Conservation (phyloP, 2,113 vertebrate genomes). For the Illadopsis cleaveri region DNA sequence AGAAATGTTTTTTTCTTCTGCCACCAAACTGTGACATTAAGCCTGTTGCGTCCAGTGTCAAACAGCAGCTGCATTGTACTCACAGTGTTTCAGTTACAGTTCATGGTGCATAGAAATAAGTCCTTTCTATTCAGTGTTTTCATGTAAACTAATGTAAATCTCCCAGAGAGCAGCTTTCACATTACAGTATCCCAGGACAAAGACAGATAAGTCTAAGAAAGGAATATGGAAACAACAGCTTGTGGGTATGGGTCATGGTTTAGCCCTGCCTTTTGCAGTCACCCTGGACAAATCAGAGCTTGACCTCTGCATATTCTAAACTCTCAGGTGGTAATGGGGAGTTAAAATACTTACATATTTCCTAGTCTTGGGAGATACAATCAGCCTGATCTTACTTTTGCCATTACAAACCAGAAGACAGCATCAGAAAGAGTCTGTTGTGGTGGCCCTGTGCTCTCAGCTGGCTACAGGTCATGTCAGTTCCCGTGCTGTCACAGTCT, state of each 20-base stretch:
- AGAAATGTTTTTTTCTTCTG: neutral
- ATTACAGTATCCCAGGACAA: neutral
- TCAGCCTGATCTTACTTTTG: neutral
- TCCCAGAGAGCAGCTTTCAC: neutral
- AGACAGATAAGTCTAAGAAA: neutral
- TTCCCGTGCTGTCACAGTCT: neutral
- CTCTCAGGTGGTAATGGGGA: neutral
- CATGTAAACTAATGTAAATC: neutral
- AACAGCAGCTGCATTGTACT: neutral
- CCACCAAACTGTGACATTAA: neutral
- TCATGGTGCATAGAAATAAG: neutral
- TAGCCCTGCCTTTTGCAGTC: neutral
- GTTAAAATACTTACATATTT: neutral
- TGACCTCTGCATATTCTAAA: neutral
- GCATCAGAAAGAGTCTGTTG: neutral
- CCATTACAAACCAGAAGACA: neutral
- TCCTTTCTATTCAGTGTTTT: neutral
- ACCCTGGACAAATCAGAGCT: neutral
- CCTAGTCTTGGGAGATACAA: neutral
- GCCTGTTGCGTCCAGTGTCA: neutral
- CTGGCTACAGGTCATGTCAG: neutral
- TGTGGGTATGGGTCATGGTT: neutral
- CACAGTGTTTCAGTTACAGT: neutral
- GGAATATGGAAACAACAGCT: neutral
- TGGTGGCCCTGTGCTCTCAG: neutral